Conservation (phyloP, 2,888 invertebrate genomes). For the Pristionchus fissidentatus region DNA sequence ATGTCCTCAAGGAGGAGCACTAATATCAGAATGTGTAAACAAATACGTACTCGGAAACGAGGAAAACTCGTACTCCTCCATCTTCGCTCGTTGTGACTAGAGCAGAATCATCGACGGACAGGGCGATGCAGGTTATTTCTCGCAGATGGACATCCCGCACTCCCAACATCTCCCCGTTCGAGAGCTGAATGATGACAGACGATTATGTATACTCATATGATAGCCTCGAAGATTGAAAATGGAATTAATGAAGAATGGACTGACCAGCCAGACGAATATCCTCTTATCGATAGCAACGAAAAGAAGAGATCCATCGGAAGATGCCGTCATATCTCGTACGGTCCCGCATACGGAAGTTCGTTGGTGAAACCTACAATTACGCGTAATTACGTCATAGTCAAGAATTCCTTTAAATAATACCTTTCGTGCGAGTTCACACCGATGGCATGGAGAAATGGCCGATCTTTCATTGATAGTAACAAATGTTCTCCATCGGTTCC, state of each 20-base stretch:
- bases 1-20: too few species aligned
- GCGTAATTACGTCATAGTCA: not conserved
- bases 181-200: conserved; percentile 61
- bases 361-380: conserved; percentile 28
- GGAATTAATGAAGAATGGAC: conserved; percentile 13
- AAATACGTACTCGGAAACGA: conserved; percentile 62
- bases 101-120: conserved; percentile 64
- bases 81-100: conserved; percentile 64
- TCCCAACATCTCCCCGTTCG: conserved; percentile 63
- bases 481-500: conserved; percentile 61
- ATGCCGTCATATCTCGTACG: conserved; percentile 14
- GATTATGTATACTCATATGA: not conserved
- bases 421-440: conserved; percentile 48
- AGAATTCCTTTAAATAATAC: not conserved
- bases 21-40: not conserved
- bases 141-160: conserved; percentile 68
- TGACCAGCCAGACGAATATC: conserved; percentile 66
- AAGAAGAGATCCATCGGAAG: conserved; percentile 59
- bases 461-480: conserved; percentile 60
- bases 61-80: conserved; percentile 64
- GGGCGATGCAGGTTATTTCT: conserved; percentile 56
- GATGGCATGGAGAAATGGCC: conserved; percentile 62
- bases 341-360: conserved; percentile 7
- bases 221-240: not conserved
- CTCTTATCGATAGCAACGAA: conserved; percentile 64